Percentiles rank a stretch among this genome's conserved stretches.
phyloP scores from a whole-genome alignment of 2,888 invertebrate species.

The Clivina fossor region DNA sequence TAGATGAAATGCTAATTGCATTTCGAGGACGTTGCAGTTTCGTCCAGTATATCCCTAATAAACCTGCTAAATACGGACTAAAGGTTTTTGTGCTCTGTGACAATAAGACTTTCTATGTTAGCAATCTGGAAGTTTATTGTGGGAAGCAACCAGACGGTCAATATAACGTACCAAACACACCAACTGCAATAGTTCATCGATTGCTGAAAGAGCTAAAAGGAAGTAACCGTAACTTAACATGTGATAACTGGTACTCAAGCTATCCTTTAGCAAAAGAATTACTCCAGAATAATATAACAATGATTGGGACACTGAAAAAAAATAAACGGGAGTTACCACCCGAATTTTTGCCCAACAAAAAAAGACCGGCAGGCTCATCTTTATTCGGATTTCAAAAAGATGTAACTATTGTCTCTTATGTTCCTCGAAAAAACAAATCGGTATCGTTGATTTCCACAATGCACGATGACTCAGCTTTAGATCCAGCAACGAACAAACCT shows the following conservation, averaged over 20 bases:
- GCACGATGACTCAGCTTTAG: slow-evolving; percentile 15
- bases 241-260: slow-evolving; percentile 31
- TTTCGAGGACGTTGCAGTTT: slow-evolving; percentile 32
- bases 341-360: not conserved
- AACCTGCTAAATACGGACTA: slow-evolving; percentile 41
- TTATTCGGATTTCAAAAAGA: slow-evolving; percentile 7
- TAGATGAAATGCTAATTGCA: slow-evolving; percentile 35
- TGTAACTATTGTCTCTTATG: slow-evolving; percentile 10
- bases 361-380: not conserved
- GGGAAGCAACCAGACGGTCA: slow-evolving; percentile 36
- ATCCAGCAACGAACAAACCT: slow-evolving; percentile 27
- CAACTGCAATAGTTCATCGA: slow-evolving; percentile 27
- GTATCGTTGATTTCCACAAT: not conserved
- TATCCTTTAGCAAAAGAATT: slow-evolving; percentile 24
- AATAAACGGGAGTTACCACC: slow-evolving; percentile 7
- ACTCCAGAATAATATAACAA: too few relatives aligned
- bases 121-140: slow-evolving; percentile 34
- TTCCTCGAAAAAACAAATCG: slow-evolving; percentile 18
- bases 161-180: slow-evolving; percentile 13
- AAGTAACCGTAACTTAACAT: slow-evolving; percentile 24
- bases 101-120: slow-evolving; percentile 36
- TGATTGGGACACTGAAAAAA: slow-evolving; percentile 18
- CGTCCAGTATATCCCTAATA: slow-evolving; percentile 39
- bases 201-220: slow-evolving; percentile 11
- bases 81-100: slow-evolving; percentile 41